Conservation (phyloP, 2,113 vertebrate genomes). For the Silurus asotus region DNA sequence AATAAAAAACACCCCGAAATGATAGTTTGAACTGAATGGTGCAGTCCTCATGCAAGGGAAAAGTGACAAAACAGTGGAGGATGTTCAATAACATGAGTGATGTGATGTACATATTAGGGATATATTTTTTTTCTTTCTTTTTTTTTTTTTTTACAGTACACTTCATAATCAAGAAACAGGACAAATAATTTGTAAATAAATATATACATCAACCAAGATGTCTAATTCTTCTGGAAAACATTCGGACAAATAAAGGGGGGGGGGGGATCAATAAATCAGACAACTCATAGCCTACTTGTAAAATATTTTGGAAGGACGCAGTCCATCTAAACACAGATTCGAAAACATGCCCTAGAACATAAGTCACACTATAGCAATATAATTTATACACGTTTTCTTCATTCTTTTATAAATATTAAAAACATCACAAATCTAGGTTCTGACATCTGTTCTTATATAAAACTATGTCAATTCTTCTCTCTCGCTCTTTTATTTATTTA, state of each 20-base stretch:
- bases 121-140: background rate
- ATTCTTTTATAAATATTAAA: constrained; percentile 67
- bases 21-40: background rate
- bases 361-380: constrained; percentile 49
- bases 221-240: constrained; percentile 10
- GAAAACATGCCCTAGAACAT: constrained; percentile 37
- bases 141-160: background rate
- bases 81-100: constrained; percentile 20
- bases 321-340: constrained; percentile 13
- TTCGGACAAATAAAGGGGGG: constrained; percentile 18
- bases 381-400: constrained; percentile 44
- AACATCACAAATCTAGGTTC: constrained; percentile 70
- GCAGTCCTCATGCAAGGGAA: background rate
- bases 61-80: constrained; percentile 22
- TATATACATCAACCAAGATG: constrained; percentile 42
- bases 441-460: constrained; percentile 68
- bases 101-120: background rate
- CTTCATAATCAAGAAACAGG: constrained; percentile 23
- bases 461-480: constrained; percentile 62
- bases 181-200: constrained; percentile 45
- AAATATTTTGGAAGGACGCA: constrained; percentile 6
- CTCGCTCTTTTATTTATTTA: constrained; percentile 35
- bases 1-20: background rate
- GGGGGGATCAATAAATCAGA: background rate
- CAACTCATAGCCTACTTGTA: background rate